Evolutionary conservation across 1,140 invertebrate species (phyloP), one percentile per base, ranked within the genome.

Genomic region (Drosophila santomea): DNA sequence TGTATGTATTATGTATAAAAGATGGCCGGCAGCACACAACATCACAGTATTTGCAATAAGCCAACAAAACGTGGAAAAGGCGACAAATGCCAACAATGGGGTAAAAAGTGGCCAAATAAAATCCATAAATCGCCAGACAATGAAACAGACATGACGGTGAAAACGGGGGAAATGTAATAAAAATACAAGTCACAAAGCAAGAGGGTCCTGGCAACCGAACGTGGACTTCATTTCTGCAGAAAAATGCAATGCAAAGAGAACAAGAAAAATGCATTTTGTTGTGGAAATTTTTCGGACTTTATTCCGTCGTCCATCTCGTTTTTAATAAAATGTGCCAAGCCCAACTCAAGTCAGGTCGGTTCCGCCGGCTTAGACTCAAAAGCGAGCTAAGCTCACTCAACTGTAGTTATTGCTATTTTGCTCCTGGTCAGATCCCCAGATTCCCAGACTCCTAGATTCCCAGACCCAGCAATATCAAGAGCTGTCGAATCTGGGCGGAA

Each of bases 61-160:
- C 83, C 62, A 85, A 83, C 75, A 88, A 35, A 35, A 86, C 71
- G 82, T 73, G 83, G 75, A 77, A 79, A 88, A 77, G 79, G 79
- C 83, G 83, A 88, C 79, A 88, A 88, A 88, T 88, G 83, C 83
- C 83, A 83, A 68, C 66, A 78, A 72, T 48, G 54, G 73, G 54
- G 67, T 82, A 78, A 82, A 85, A 82, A 86, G 83, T 86, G 75
- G 83, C 79, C 75, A 88, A 86, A 86, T 86, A 86, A 88, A 88
- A 88, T 77, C 83, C 83, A 86, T 88, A 86, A 86, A 86, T 86
- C 79, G 83, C 84, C 84, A 76, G 66, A 85, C 82, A 85, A 86
- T 85, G 83, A 74, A 72, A 44, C 74, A 78, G 56, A 57, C 58
- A 44, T 55, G 52, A 50, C 43, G 52, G 44, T 50, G 23, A 41